Percentiles rank a stretch among this genome's conserved stretches.
These are phyloP conservation scores for Cantharis nigra DNA, from an alignment of 2,888 invertebrate species.

Conservation along the genomic window DNA sequence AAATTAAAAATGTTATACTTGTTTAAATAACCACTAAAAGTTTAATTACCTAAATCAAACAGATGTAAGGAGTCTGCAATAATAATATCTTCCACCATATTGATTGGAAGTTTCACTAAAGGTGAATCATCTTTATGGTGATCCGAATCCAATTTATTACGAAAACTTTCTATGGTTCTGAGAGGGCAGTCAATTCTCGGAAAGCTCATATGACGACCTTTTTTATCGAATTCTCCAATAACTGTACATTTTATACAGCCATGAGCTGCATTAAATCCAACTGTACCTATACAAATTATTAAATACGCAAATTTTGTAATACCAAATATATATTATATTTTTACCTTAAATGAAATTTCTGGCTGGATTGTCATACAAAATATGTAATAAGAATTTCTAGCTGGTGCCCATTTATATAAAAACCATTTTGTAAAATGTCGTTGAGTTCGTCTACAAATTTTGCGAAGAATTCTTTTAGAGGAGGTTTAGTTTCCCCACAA, in stretches of 20 bases:
- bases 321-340: too few relatives aligned
- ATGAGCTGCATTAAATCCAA: too few relatives aligned
- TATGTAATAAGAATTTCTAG: too few relatives aligned
- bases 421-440: too few relatives aligned
- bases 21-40: neutral
- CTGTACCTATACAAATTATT: too few relatives aligned
- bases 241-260: too few relatives aligned
- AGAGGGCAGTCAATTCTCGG: slow-evolving; percentile 7
- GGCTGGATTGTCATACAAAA: too few relatives aligned
- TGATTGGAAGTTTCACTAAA: slow-evolving; percentile 5
- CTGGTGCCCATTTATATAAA: too few relatives aligned
- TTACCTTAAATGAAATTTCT: too few relatives aligned
- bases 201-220: slow-evolving; percentile 22
- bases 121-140: slow-evolving; percentile 14
- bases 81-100: slow-evolving; percentile 27
- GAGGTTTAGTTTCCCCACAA: slow-evolving; percentile 33
- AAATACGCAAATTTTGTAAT: too few relatives aligned
- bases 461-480: neutral
- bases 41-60: slow-evolving; percentile 17
- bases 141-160: slow-evolving; percentile 6
- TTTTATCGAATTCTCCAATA: slow-evolving; percentile 13
- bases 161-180: slow-evolving; percentile 19
- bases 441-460: too few relatives aligned
- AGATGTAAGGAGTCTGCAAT: slow-evolving; percentile 9
- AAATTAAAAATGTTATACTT: neutral